Evolutionary conservation across 2,888 invertebrate species (phyloP), one percentile per base, ranked within the genome.

Genomic region (Nowickia ferox): DNA sequence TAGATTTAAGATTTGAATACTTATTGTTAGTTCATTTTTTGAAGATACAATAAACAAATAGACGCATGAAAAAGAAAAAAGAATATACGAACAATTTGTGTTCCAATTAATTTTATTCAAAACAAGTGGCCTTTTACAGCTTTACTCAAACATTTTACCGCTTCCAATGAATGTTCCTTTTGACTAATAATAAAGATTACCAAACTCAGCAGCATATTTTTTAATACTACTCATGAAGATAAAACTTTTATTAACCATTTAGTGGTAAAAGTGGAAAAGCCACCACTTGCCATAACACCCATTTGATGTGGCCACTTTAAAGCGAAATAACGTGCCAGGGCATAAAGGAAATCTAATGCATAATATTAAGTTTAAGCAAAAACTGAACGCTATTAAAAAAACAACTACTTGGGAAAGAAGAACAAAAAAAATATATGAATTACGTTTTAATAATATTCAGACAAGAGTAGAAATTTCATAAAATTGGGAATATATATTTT

Each of bases 301-400:
- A 42, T 44, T 78, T 78, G 71, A 53, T 42, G 44, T 71, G 44
- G 78, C 69, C 51, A 78, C 53, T 69, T 69, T 69, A 30, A 30
- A 40, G 15, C 15, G 13, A 42, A 42, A 42, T 59, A 75, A 75
- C 19, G 42, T 30, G 30, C 30, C 1, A 22, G 61, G 19, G 10
- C 8, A 19, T 19, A 15, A 19, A 63, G 63, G 51, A 51, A 51
- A 51, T 44, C 42, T 53, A 76, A 55, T 76, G 53, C 75, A 63
- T 72, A 30, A 30, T 30, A 42, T 55, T 46, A 57, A 66, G 30
- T 46, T 66, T 55, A 66, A 53, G 66, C 30, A 30, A 30, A 30
- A 30, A 30, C 30, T 30, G 30, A 30, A 4, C 2, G 30, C 30
- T 30, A 2, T 22, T 22, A 22, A 2, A 2, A 22, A 1, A 22